A percentile compares a stretch with the other conserved stretches of the same genome.
These are phyloP conservation scores for Ophion ellenae DNA, from an alignment of 2,888 invertebrate species.

Conservation along the genomic window DNA sequence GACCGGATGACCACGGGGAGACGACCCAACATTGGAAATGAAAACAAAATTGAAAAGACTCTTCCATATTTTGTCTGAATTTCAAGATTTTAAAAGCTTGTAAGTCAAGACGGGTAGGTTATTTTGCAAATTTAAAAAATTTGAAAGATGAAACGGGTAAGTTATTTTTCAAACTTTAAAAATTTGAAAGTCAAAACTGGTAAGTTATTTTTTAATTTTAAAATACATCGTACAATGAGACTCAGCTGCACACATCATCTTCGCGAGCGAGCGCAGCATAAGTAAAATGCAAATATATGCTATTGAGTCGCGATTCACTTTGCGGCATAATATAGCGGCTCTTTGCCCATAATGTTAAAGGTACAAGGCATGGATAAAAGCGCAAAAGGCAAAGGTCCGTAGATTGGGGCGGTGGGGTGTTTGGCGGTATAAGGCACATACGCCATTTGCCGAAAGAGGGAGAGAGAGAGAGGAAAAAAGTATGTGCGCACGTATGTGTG, in stretches of 20 bases:
- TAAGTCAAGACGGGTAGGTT: too few species aligned
- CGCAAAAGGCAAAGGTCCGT: slow-evolving; percentile 33
- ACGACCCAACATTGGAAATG: too few species aligned
- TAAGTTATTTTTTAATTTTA: too few species aligned
- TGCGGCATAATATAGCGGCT: slow-evolving; percentile 29
- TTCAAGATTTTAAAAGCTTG: too few species aligned
- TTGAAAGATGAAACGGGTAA: too few species aligned
- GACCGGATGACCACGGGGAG: too few species aligned
- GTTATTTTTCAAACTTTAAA: too few species aligned
- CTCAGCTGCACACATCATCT: not conserved
- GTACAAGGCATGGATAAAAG: slow-evolving; percentile 37
- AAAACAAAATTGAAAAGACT: too few species aligned
- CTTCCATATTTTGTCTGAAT: too few species aligned
- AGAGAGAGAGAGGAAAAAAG: not conserved
- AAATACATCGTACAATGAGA: not conserved
- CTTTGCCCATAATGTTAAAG: slow-evolving; percentile 25
- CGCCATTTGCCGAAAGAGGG: slow-evolving; percentile 16
- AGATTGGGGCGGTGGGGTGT: not conserved
- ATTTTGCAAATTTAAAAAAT: too few species aligned
- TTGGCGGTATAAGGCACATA: slow-evolving; percentile 22
- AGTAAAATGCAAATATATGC: slow-evolving; percentile 41
- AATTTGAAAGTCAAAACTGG: too few species aligned
- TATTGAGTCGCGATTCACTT: slow-evolving; percentile 51
- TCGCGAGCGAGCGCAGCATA: not conserved
- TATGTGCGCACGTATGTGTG: not conserved